phyloP scores from a whole-genome alignment of 2,113 vertebrate species.

The Pseudonaja textilis region DNA sequence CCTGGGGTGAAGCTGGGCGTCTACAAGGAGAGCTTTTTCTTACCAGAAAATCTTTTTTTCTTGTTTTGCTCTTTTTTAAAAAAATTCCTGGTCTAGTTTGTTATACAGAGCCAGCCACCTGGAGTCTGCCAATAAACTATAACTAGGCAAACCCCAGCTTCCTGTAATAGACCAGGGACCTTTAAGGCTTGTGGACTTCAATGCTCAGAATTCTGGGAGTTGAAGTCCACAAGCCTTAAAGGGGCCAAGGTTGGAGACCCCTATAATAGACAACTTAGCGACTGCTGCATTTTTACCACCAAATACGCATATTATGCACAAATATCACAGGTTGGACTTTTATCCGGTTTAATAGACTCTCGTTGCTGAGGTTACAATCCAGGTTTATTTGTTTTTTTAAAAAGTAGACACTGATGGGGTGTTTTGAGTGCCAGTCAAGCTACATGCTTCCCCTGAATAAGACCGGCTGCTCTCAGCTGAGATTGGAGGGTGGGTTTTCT shows the following conservation, averaged over 20 bases:
- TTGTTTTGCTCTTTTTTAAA: background rate
- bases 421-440: background rate
- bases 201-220: too few relatives aligned
- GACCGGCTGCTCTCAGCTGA: background rate
- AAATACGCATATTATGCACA: background rate
- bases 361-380: slow-evolving; percentile 7
- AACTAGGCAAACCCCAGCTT: background rate
- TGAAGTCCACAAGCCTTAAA: too few relatives aligned
- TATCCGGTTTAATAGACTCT: slow-evolving; percentile 13
- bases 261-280: background rate
- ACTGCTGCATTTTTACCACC: background rate
- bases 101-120: background rate
- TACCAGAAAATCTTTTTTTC: background rate
- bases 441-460: background rate
- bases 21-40: background rate
- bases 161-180: too few relatives aligned
- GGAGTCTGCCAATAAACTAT: background rate
- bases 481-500: background rate
- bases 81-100: background rate
- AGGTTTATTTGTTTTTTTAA: background rate
- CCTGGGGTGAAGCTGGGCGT: background rate
- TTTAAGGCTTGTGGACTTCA: too few relatives aligned
- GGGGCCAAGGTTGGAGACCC: too few relatives aligned
- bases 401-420: background rate
- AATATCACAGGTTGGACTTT: background rate